phyloP scores from a whole-genome alignment of 2,797 vertebrate species.

The Onychomys arenicola region DNA sequence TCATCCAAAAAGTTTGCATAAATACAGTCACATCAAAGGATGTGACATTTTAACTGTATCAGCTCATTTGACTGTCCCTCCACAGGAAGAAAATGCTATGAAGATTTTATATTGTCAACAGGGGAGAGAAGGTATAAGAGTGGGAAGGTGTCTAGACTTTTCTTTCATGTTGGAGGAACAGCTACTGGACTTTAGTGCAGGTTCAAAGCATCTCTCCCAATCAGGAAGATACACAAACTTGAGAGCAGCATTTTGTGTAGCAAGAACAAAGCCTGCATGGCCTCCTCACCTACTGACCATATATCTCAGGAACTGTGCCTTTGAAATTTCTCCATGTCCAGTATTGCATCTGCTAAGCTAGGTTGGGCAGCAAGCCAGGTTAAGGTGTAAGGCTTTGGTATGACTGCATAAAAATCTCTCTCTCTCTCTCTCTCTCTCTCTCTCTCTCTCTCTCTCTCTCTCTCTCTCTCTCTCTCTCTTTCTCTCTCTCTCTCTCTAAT shows the following conservation, averaged over 20 bases:
- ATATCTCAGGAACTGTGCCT: neutral
- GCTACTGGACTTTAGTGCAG: neutral
- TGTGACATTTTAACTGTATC: neutral
- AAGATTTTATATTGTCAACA: neutral
- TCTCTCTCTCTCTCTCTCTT: too few species aligned
- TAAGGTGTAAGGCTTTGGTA: neutral
- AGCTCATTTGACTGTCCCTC: neutral
- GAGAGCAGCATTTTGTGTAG: neutral
- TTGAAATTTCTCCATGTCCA: neutral
- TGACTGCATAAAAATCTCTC: neutral
- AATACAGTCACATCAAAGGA: neutral
- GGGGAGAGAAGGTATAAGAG: neutral
- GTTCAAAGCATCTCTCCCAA: neutral
- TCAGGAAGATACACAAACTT: neutral
- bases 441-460: too few species aligned
- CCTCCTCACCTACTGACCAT: neutral
- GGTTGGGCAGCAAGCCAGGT: neutral
- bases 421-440: too few species aligned
- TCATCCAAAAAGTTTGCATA: neutral
- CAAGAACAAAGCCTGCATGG: neutral
- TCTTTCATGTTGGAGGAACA: neutral
- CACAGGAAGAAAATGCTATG: neutral
- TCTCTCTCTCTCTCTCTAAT: neutral
- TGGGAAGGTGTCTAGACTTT: neutral
- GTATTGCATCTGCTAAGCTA: neutral